phyloP scores from a whole-genome alignment of 2,888 invertebrate species.

The Nemurella pictetii region DNA sequence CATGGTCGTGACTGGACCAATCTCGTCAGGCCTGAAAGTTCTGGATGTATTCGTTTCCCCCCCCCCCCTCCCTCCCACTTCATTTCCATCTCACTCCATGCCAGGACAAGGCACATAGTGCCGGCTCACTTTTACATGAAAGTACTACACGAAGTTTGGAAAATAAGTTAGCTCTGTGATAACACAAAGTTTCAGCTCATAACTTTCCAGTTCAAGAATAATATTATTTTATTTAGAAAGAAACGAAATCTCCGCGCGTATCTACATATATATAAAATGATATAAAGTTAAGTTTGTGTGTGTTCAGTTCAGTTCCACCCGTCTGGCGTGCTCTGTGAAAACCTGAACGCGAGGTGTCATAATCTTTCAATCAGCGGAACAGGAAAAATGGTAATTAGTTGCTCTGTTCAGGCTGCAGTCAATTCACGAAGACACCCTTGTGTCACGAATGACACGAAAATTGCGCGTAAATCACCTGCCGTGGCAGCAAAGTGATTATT shows the following conservation, averaged over 20 bases:
- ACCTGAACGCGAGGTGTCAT: not conserved
- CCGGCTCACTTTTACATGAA: not conserved
- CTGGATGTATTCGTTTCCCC: not conserved
- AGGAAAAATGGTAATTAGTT: not conserved
- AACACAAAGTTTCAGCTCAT: not conserved
- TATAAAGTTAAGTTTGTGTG: not conserved
- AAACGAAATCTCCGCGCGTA: not conserved
- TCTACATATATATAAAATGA: no score
- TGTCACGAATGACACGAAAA: not conserved
- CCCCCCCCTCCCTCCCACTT: not conserved
- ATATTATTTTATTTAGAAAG: not conserved
- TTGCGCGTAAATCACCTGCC: not conserved
- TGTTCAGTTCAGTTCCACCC: not conserved
- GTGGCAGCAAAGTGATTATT: not conserved
- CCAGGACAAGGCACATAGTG: no score
- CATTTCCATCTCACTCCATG: not conserved
- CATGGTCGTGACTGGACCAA: slow-evolving; percentile 9
- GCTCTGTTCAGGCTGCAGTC: not conserved
- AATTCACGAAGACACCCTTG: not conserved
- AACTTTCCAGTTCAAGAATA: not conserved
- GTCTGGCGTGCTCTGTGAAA: not conserved
- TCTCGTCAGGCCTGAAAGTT: not conserved
- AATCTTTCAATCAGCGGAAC: not conserved
- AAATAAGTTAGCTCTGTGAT: not conserved
- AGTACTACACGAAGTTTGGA: not conserved